A percentile compares a stretch with the other conserved stretches of the same genome.
Evolutionary conservation across 2,797 vertebrate genomes (phyloP).

Genomic region (Rhinella marina): DNA sequence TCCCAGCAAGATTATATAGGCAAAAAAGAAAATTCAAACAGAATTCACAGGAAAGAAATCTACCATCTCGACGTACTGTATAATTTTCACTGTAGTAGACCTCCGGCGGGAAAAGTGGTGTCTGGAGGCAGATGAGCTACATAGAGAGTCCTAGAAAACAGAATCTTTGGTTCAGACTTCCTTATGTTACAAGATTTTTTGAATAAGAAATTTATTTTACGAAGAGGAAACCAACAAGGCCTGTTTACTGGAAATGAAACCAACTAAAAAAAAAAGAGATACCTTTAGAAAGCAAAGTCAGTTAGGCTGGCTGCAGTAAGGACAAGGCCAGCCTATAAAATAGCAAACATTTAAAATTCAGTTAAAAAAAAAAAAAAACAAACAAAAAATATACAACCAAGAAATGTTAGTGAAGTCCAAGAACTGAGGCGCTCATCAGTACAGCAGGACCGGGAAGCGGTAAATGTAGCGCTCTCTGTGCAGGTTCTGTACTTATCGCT

Average conservation of each 20-base stretch:
- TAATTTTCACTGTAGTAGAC: neutral
- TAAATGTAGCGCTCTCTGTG: too few relatives aligned
- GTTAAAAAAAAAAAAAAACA: neutral
- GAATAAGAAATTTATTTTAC: conserved; percentile 41
- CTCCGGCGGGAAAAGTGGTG: neutral
- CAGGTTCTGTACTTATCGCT: too few relatives aligned
- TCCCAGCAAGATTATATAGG: neutral
- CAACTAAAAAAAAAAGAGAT: conserved; percentile 44
- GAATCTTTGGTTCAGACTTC: conserved; percentile 17
- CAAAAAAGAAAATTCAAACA: neutral
- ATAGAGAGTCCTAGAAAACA: conserved; percentile 18
- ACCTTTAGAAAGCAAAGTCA: conserved; percentile 30
- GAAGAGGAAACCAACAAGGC: conserved; percentile 44
- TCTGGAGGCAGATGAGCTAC: conserved; percentile 20
- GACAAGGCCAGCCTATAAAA: conserved; percentile 3
- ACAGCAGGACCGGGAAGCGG: too few relatives aligned
- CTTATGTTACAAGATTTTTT: conserved; percentile 32
- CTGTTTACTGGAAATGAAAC: conserved; percentile 55
- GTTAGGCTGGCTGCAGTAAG: conserved; percentile 11
- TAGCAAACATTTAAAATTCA: neutral
- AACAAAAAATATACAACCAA: conserved; percentile 4
- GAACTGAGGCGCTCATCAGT: neutral
- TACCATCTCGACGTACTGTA: neutral
- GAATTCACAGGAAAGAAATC: neutral
- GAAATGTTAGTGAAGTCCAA: conserved; percentile 10